Evolutionary conservation across 2,113 vertebrate genomes (phyloP).

Genomic region (Rutilus rutilus): DNA sequence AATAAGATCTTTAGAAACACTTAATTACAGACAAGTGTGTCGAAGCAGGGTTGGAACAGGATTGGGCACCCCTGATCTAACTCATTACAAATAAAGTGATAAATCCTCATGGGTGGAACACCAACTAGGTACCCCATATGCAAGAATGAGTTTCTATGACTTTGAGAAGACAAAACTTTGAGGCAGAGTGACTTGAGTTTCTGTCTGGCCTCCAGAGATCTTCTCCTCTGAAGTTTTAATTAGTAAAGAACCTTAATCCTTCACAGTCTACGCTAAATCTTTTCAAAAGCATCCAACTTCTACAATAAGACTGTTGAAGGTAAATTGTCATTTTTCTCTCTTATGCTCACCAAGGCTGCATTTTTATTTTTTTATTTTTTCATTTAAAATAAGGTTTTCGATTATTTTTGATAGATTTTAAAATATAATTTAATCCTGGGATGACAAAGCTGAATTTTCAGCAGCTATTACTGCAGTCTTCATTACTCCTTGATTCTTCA

Average conservation of each 20-base stretch:
- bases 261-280: slow-evolving; percentile 36
- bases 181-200: slow-evolving; percentile 1
- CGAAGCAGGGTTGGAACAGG: too few relatives aligned
- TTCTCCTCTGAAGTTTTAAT: slow-evolving; percentile 55
- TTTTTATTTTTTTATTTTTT: neutral
- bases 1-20: neutral
- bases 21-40: neutral
- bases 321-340: neutral
- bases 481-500: too few relatives aligned
- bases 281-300: slow-evolving; percentile 47
- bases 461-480: too few relatives aligned
- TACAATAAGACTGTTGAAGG: slow-evolving; percentile 48
- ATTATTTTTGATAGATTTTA: neutral
- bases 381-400: neutral
- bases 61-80: neutral
- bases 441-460: too few relatives aligned
- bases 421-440: neutral
- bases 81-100: neutral
- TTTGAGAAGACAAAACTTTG: slow-evolving; percentile 36
- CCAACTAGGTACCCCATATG: neutral
- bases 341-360: neutral
- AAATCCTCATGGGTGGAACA: neutral
- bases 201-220: slow-evolving; percentile 26
- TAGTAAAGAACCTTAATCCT: slow-evolving; percentile 59
- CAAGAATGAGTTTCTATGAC: neutral